Evolutionary conservation across 2,888 invertebrate species (phyloP), one percentile per base, ranked within the genome.

Genomic region (Ceraclea dissimilis): DNA sequence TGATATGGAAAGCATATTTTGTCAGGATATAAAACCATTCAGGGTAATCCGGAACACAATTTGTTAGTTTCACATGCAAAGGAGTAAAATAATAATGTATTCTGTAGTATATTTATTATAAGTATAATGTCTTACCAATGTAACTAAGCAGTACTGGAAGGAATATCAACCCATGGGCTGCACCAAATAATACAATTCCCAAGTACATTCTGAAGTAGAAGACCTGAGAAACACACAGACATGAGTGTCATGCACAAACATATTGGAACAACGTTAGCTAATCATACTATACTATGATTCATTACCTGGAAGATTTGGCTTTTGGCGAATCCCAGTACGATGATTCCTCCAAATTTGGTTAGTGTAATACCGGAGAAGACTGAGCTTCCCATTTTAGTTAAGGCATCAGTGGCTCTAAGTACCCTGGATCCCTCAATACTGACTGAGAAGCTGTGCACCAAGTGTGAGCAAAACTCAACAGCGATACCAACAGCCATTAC

Each of bases 181-280:
- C 98, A 54, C 99, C 99, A 71, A 94, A 89, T 58, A 98, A 68
- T 54, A 99, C 98, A 66, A 99, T 99, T 57, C 96, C 94, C 69
- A 99, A 79, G 75, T 98, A 99, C 93, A 97, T 95, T 63, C 94
- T 84, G 80, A 95, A 96, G 79, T 95, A 96, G 77, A 93, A 95
- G 68, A 89, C 87, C 83, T 86, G 76, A 4, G 63, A 63, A n/a
- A n/a, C n/a, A 46, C 31, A 31, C 11, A 11, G 31, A 31, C 6
- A 6, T 8, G 11, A 31, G 11, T 31, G 11, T 31, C 11, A 8
- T 8, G 6, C 11, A 31, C 31, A 31, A 31, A 31, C 11, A 31
- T 31, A 31, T 31, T 11, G 6, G 31, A 31, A 11, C n/a, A n/a
- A n/a, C n/a, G n/a, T n/a, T n/a, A n/a, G n/a, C n/a, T n/a, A n/a